phyloP scores from a whole-genome alignment of 2,113 vertebrate genomes.

The Cariama cristata region DNA sequence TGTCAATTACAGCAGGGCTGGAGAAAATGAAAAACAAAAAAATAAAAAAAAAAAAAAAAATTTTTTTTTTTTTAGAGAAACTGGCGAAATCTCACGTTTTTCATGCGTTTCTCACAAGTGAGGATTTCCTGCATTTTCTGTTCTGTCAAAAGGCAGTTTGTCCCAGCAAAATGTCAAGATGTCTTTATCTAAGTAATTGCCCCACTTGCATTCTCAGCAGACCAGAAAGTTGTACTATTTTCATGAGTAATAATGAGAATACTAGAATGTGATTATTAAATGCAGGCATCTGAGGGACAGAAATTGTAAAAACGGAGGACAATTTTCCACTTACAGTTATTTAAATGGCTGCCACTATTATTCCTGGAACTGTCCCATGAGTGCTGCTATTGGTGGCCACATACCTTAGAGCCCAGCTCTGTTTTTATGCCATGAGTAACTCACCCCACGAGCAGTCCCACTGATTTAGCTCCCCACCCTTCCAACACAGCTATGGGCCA shows the following conservation, averaged over 20 bases:
- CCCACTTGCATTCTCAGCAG: conserved; percentile 44
- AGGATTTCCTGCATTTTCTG: conserved; percentile 44
- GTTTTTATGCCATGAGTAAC: neutral
- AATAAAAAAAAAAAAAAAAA: neutral
- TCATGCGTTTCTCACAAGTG: conserved; percentile 13
- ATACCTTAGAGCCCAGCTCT: neutral
- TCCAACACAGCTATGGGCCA: neutral
- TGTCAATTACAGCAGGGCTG: conserved; percentile 35
- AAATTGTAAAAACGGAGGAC: conserved; percentile 37
- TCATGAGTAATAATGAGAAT: conserved; percentile 37
- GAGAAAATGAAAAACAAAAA: neutral
- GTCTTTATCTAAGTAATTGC: conserved; percentile 42
- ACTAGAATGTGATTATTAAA: conserved; percentile 58
- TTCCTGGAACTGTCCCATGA: conserved; percentile 12
- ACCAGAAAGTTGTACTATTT: conserved; percentile 45
- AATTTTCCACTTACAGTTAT: conserved; percentile 50
- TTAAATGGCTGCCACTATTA: conserved; percentile 29
- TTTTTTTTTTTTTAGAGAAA: neutral
- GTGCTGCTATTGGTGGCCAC: conserved; percentile 3
- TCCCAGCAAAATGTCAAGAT: conserved; percentile 3
- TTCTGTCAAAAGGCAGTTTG: conserved; percentile 21
- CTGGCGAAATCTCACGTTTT: neutral
- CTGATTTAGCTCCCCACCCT: neutral
- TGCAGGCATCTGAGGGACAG: conserved; percentile 37
- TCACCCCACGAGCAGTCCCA: neutral